Evolutionary conservation across 2,113 vertebrate species (phyloP).

Genomic region (Pontoporia blainvillei): DNA sequence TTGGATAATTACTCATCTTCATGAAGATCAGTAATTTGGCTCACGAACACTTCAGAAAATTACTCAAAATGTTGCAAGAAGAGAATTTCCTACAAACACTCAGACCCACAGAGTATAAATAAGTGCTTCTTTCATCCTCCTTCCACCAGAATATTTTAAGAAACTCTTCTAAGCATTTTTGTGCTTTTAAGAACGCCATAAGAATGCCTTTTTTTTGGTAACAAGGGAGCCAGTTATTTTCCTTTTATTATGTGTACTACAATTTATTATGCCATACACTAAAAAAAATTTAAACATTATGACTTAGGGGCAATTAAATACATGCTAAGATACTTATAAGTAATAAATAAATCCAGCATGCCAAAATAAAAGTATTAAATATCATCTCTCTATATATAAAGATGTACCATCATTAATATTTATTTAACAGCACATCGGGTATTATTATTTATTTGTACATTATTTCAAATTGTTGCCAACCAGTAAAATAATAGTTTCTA

Average conservation of each 20-base stretch:
- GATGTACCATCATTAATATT: neutral
- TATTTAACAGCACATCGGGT: neutral
- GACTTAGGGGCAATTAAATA: neutral
- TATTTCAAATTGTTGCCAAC: neutral
- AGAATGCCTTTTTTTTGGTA: neutral
- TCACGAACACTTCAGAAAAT: constrained; percentile 77
- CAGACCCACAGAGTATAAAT: constrained; percentile 21
- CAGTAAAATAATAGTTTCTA: neutral
- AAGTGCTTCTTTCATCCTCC: constrained; percentile 13
- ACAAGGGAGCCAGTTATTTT: neutral
- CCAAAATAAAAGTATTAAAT: neutral
- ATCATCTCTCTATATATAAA: neutral
- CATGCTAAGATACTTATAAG: neutral
- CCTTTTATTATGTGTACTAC: neutral
- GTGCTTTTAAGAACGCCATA: neutral
- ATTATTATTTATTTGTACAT: neutral
- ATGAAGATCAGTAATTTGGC: constrained; percentile 74
- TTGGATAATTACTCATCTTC: constrained; percentile 79
- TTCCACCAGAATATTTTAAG: constrained; percentile 21
- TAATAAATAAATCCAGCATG: neutral
- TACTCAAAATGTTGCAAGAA: constrained; percentile 71
- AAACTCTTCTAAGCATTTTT: constrained; percentile 14
- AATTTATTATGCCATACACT: neutral
- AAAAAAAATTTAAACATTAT: neutral
- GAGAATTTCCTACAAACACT: constrained; percentile 61